Evolutionary conservation across 2,797 vertebrate species (phyloP).

Genomic region (Pipistrellus pygmaeus): DNA sequence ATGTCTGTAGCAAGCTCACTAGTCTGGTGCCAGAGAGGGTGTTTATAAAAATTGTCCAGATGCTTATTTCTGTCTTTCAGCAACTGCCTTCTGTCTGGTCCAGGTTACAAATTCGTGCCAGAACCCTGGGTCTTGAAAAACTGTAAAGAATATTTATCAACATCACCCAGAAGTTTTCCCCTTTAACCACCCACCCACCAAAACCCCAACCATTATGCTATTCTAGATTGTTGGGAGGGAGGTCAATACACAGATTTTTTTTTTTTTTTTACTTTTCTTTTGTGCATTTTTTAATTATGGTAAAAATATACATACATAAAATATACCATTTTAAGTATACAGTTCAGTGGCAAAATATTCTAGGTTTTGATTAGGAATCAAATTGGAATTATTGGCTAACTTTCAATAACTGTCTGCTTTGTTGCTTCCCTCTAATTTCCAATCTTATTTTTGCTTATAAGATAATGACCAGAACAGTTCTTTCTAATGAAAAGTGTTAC

Average conservation of each 20-base stretch:
- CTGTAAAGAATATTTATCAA: conserved; percentile 9
- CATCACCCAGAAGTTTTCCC: neutral
- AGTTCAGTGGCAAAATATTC: neutral
- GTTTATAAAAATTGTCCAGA: conserved; percentile 60
- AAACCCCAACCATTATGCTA: neutral
- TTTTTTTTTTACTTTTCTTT: neutral
- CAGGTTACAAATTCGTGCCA: conserved; percentile 44
- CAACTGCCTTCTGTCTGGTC: conserved; percentile 63
- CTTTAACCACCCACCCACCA: neutral
- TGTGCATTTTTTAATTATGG: conserved; percentile 26
- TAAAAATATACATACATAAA: conserved; percentile 16
- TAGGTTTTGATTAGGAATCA: neutral
- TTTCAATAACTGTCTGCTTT: conserved; percentile 20
- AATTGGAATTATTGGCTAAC: neutral
- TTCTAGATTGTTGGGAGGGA: neutral
- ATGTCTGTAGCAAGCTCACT: neutral
- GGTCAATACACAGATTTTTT: neutral
- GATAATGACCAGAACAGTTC: neutral
- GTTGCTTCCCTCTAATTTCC: neutral
- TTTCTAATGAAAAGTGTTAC: conserved; percentile 14
- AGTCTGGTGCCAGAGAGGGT: neutral
- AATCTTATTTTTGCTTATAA: conserved; percentile 8
- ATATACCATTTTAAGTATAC: neutral
- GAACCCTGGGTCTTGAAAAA: conserved; percentile 57
- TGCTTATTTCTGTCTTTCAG: conserved; percentile 61